Evolutionary conservation across 2,888 invertebrate genomes (phyloP).

Genomic region (Lamproptera curius): DNA sequence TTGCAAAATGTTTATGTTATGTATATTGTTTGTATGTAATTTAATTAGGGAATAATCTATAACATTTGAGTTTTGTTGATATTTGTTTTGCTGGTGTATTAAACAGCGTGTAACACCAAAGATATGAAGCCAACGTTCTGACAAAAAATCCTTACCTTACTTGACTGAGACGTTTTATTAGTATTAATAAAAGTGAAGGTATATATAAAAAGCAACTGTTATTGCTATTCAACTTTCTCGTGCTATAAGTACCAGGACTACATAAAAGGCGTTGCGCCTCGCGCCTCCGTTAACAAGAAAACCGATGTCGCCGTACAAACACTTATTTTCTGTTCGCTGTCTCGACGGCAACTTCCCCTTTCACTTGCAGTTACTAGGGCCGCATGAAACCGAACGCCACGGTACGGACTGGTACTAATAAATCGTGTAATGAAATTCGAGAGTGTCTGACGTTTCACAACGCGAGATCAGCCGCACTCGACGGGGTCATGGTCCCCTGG

Average conservation of each 20-base stretch:
- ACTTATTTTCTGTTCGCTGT: not conserved
- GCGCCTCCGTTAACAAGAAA: not conserved
- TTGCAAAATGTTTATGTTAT: too few relatives aligned
- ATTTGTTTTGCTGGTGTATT: too few relatives aligned
- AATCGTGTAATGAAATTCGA: slow-evolving; percentile 7
- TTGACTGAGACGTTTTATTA: not conserved
- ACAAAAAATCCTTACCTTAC: not conserved
- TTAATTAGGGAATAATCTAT: too few relatives aligned
- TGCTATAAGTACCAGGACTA: not conserved
- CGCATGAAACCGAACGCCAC: not conserved
- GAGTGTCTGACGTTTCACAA: slow-evolving; percentile 31
- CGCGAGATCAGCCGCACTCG: slow-evolving; percentile 42
- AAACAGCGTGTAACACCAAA: too few relatives aligned
- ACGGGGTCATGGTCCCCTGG: slow-evolving; percentile 44
- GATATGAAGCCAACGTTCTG: not conserved
- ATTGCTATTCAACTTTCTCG: not conserved
- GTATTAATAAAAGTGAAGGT: not conserved
- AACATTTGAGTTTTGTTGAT: too few relatives aligned
- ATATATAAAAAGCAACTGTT: not conserved
- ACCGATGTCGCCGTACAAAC: not conserved
- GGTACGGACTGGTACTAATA: not conserved
- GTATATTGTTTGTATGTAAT: not conserved
- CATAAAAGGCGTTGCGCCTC: not conserved
- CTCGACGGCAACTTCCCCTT: not conserved
- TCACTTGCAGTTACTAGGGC: not conserved